Base-by-base conservation (phyloP, 2,113 vertebrate genomes). In the Forbesichthys papilliferus region DNA sequence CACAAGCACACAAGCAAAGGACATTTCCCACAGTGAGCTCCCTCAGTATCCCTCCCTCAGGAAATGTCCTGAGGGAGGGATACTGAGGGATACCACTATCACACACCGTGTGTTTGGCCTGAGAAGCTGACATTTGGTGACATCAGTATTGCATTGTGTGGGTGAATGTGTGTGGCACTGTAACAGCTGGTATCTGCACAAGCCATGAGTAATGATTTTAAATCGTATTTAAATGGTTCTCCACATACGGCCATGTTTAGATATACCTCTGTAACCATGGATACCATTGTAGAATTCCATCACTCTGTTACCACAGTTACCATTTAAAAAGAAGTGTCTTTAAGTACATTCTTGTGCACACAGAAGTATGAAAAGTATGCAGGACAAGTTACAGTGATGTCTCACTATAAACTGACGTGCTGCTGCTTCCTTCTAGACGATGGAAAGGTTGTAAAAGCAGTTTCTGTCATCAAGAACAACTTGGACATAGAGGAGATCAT, bases 371-470 rank as follows among this genome's bases (percentile, higher is more conserved):
- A 27, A 27, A 14, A n/a, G 52, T 54, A 5, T 16, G 5, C 5
- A 8, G 13, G 12, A n/a, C 13, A 54, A 14, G n/a, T 54, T 11
- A 48, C 14, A 11, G 27, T 27, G 27, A 51, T 11, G 20, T 49
- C 9, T 16, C n/a, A 8, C 14, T 47, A 4, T 27, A 12, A 6
- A 62, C 16, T 61, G n/a, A 56, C 48, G 13, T 48, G 33, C 59
- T 57, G 4, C 12, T 0, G 0, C 70, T 56, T 61, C 0, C 9
- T 62, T 20, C 11, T 82, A 96, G 95, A 95, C 54, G 90, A 94
- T 1, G 94, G 95, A 42, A 92, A 88, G 82, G 80, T 96, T 52
- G 79, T 96, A 81, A 96, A 96, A 76, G 92, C 89, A 6, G 91
- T 93, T 36, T 92, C 94, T 3, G 83, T 93, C 0, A 9, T 78